A percentile compares a stretch with the other conserved stretches of the same genome.
Conservation (phyloP, 1,140 invertebrate species). For the Pachyrhynchus sulphureomaculatus region DNA sequence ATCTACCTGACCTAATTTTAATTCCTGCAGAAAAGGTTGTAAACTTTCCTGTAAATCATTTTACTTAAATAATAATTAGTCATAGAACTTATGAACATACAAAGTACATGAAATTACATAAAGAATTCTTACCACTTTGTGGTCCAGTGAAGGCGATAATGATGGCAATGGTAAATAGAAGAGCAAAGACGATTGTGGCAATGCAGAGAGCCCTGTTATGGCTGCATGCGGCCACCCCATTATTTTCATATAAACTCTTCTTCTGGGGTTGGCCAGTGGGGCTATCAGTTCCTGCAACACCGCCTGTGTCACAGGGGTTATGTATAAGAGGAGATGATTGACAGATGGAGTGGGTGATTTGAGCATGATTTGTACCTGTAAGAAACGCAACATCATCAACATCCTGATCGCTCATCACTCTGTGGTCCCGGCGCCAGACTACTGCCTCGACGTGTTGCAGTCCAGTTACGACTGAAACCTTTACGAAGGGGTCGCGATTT, state of each 20-base stretch:
- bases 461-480: conserved; percentile 51
- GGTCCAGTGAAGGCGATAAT: conserved; percentile 89
- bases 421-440: conserved; percentile 50
- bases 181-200: conserved; percentile 72
- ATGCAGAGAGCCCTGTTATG: conserved; percentile 81
- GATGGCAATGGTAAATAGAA: conserved; percentile 78
- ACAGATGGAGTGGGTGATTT: conserved; percentile 47
- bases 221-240: conserved; percentile 82
- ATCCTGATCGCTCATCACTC: conserved; percentile 80
- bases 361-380: conserved; percentile 66
- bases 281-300: conserved; percentile 64
- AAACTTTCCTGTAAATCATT: no score
- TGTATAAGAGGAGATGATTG: conserved; percentile 46
- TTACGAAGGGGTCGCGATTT: conserved; percentile 48
- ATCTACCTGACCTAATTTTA: no score
- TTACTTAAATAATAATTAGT: no score
- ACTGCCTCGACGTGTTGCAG: conserved; percentile 50
- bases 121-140: conserved; percentile 60
- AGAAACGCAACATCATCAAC: conserved; percentile 90
- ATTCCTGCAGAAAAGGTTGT: no score
- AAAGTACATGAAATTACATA: no score
- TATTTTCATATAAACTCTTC: conserved; percentile 72
- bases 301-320: conserved; percentile 49
- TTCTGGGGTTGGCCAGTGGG: conserved; percentile 64
- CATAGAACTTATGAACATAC: no score